phyloP scores from a whole-genome alignment of 2,888 invertebrate species.

The Oligia fasciuncula region DNA sequence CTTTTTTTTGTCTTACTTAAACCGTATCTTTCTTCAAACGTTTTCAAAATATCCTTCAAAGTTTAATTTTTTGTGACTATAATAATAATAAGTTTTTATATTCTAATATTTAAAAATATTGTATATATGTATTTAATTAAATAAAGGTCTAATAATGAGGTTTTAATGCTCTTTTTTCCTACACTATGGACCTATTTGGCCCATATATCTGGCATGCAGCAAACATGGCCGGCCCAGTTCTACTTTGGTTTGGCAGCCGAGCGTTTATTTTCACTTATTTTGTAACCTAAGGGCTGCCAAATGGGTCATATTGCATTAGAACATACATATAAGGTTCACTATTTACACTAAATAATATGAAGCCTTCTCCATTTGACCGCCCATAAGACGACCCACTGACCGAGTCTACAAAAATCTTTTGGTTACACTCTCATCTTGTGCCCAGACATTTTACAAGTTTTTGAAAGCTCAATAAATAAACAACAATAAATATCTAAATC shows the following conservation, averaged over 20 bases:
- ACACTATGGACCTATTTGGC: slow-evolving; percentile 23
- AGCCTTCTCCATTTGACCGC: background rate
- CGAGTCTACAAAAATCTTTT: background rate
- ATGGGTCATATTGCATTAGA: background rate
- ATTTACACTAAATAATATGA: background rate
- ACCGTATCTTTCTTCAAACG: too few relatives aligned
- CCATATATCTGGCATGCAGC: slow-evolving; percentile 50
- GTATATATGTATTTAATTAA: too few relatives aligned
- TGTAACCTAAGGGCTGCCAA: slow-evolving; percentile 40
- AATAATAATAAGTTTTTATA: background rate
- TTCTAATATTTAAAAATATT: too few relatives aligned
- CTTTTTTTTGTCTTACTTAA: background rate
- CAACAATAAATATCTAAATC: too few relatives aligned
- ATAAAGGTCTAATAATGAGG: background rate
- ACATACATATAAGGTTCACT: background rate
- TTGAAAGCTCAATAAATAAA: background rate
- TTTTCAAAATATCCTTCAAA: background rate
- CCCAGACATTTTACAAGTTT: background rate
- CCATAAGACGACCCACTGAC: too few relatives aligned
- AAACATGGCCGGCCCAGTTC: slow-evolving; percentile 49
- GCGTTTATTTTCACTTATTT: slow-evolving; percentile 39
- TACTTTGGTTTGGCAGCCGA: slow-evolving; percentile 42
- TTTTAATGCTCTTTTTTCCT: background rate
- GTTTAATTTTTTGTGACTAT: background rate
- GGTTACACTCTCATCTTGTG: background rate